These are phyloP conservation scores for Bos taurus DNA, from an alignment of 2,113 vertebrate genomes.

Conservation along the genomic window ARS-UCD2.0 NC_037328.1:143610001-143610500, in stretches of 20 bases:
- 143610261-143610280: not conserved
- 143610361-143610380: too few species aligned
- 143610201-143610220: not conserved
- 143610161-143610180: not conserved
- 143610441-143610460: not conserved
- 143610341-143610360: not conserved
- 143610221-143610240: not conserved
- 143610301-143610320: not conserved
- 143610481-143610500: accelerated
- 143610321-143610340: accelerated
- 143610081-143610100: not conserved
- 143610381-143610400: not conserved
- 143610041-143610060: not conserved
- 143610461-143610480: not conserved
- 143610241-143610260: not conserved
- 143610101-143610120: not conserved
- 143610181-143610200: accelerated
- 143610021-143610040: not conserved
- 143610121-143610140: not conserved
- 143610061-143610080: not conserved
- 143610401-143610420: not conserved
- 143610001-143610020: too few species aligned
- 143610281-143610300: not conserved
- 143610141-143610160: not conserved
- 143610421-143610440: not conserved